phyloP scores from a whole-genome alignment of 1,140 invertebrate species.

The Temnothorax nylanderi region DNA sequence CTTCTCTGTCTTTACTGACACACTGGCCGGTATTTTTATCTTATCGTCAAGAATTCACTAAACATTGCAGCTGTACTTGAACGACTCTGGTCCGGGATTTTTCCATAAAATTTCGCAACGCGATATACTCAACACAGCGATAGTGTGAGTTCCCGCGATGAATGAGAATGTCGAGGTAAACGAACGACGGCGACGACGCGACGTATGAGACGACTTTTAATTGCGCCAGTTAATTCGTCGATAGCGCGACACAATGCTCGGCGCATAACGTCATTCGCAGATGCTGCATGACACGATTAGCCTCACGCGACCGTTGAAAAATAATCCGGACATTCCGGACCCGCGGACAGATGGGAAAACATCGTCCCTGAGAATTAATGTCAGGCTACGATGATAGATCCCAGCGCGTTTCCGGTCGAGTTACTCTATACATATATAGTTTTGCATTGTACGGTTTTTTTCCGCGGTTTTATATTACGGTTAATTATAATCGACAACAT shows the following conservation, averaged over 20 bases:
- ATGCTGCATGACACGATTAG: not conserved
- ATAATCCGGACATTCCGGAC: not conserved
- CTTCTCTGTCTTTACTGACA: not conserved
- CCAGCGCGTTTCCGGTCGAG: not conserved
- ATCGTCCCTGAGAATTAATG: conserved; percentile 52
- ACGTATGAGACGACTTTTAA: conserved; percentile 3
- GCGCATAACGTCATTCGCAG: not conserved
- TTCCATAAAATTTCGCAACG: not conserved
- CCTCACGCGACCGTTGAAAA: conserved; percentile 5
- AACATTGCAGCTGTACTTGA: not conserved
- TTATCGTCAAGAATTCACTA: not conserved
- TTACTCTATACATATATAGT: no score
- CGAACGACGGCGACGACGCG: not conserved
- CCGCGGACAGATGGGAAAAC: conserved; percentile 17
- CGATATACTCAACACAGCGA: not conserved
- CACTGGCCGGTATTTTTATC: conserved; percentile 10
- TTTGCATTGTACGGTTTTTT: not conserved
- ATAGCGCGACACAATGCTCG: conserved; percentile 12
- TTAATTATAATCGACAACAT: conserved; percentile 15
- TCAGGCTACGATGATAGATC: not conserved
- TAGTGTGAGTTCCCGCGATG: not conserved
- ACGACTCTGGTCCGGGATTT: not conserved
- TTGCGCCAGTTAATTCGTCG: conserved; percentile 26
- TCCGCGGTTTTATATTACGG: conserved; percentile 31
- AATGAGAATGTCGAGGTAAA: conserved; percentile 21